Evolutionary conservation across 1,140 invertebrate genomes (phyloP), one percentile per base, ranked within the genome.

Genomic region (Maniola jurtina): DNA sequence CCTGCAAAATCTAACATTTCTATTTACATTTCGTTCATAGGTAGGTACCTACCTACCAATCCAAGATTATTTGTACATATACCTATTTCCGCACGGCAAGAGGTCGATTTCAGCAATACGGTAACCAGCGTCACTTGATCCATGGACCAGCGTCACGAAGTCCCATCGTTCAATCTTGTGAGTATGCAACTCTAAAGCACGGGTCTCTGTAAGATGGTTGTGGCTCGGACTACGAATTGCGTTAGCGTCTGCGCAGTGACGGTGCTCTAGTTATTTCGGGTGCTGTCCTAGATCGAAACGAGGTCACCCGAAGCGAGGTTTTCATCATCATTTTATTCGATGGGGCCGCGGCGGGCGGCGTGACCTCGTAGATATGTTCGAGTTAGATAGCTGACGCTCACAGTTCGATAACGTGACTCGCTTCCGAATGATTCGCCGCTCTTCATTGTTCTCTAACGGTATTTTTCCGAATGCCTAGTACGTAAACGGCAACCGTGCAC

Each of bases 261-360:
- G 76, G 79, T 82, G 87, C 76, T 85, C 87, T 82, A 89, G 87
- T 88, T 89, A 89, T 89, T 89, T 89, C 76, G 83, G 87, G 85
- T 89, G 72, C 76, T 80, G 86, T 81, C 83, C 86, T 85, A 89
- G 78, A 83, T 87, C 68, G 59, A 59, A 84, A 84, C 84, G 84
- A 88, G 86, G 86, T 80, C 85, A 72, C 66, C 75, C 68, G 77
- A 76, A 81, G 80, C 77, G 77, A 79, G 68, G 83, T 85, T 86
- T 84, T 86, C 84, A 87, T 89, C 83, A 86, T 80, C 79, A 80
- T 84, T 85, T 87, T 78, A 81, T 83, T 80, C 81, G 84, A 83
- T 80, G 83, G 81, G 84, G 86, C 86, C 86, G 55, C 84, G 68
- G 47, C 72, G 79, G 84, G 84, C 78, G 73, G 73, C 45, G 50